Percentiles rank a stretch among this genome's conserved stretches.
These are phyloP conservation scores for Pygathrix nemaeus DNA, from an alignment of 2,113 vertebrate species.

Conservation along the genomic window DNA sequence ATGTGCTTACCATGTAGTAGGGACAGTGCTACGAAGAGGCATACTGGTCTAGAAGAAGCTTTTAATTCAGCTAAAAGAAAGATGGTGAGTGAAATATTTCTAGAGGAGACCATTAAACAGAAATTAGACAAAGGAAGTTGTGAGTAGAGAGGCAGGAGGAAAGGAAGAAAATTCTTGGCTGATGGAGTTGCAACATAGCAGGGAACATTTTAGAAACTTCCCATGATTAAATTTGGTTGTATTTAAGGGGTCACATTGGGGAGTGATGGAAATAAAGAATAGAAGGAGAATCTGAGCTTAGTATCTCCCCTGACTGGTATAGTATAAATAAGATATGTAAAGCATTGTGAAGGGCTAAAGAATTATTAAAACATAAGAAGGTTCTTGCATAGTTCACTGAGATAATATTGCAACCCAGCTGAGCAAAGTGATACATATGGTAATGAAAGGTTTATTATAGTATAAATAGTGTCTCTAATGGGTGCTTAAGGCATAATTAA, in stretches of 20 bases:
- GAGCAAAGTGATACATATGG: background rate
- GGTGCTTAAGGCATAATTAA: background rate
- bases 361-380: background rate
- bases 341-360: background rate
- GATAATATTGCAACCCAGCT: background rate
- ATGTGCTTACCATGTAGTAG: accelerated
- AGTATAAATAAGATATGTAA: background rate
- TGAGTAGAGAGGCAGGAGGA: background rate
- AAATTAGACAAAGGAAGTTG: background rate
- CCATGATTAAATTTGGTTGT: background rate
- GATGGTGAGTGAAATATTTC: background rate
- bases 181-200: background rate
- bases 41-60: background rate
- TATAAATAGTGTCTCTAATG: background rate
- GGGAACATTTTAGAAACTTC: background rate
- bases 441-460: background rate
- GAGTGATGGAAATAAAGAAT: background rate
- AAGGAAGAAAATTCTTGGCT: background rate
- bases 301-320: background rate
- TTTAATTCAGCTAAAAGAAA: background rate
- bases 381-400: background rate
- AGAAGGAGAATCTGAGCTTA: background rate
- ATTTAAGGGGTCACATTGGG: background rate
- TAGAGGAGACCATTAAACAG: background rate
- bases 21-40: too few species aligned